Base-by-base conservation (phyloP, 2,113 vertebrate genomes). In the Pachyramphus minor region DNA sequence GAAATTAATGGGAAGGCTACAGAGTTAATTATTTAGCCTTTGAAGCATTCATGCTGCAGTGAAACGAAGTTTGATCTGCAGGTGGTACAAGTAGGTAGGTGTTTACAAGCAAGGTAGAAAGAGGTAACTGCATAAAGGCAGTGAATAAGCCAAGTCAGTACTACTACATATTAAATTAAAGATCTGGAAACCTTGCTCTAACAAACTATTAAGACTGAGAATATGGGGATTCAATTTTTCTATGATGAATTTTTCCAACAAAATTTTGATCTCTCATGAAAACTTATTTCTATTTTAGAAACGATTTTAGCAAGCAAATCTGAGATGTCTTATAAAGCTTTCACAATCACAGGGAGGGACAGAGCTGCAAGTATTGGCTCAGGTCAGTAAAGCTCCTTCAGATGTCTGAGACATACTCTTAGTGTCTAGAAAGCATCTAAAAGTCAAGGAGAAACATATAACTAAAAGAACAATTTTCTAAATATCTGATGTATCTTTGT, bases 161-260 rank as follows among this genome's bases (percentile, higher is more conserved):
- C 23, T 81, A 52, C 45, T 45, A 55, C 55, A 96, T 92, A 95
- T 91, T 92, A 96, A 95, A 94, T 78, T 82, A 87, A 97, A 92
- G 30, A 80, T 67, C 33, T 89, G 14, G 20, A 86, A 88, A 68
- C 4, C 18, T 86, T 69, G 17, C 3, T 79, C 86, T 95, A 88
- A 93, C 63, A 90, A 86, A 67, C 6, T 52, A 73, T 42, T 37
- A 91, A 69, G 22, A 84, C 30, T 77, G 22, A 81, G 87, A 93
- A 76, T 33, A 79, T 44, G 20, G 23, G 89, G 35, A 27, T 5
- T 9, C 33, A 80, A 63, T 79, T 97, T 96, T 94, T 87, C 68
- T 64, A 47, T 79, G 1, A 64, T 73, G 18, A 83, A 94, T 93
- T 85, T 31, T 31, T 58, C 56, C 53, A 90, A 66, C 20, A 94